Conservation (phyloP, 2,888 invertebrate genomes). For the Scrobipalpa costella region DNA sequence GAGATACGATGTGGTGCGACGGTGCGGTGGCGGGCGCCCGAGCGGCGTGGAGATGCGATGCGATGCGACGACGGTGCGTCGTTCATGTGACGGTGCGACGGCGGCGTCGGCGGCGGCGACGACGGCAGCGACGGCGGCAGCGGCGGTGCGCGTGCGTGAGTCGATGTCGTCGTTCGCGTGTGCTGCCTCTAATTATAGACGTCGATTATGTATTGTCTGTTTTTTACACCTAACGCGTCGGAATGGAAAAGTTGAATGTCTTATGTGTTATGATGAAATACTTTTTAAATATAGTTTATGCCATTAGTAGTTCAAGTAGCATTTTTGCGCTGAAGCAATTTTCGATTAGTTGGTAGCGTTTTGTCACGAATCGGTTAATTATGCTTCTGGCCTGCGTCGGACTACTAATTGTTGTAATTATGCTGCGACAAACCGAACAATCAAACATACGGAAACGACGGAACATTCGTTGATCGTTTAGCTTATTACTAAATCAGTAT, state of each 20-base stretch:
- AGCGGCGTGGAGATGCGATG: too few species aligned
- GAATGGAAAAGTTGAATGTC: slow-evolving; percentile 72
- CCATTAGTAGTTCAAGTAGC: slow-evolving; percentile 39
- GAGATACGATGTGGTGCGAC: too few species aligned
- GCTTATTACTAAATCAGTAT: too few species aligned
- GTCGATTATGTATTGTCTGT: slow-evolving; percentile 64
- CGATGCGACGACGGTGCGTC: too few species aligned
- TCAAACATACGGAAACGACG: slow-evolving; percentile 5
- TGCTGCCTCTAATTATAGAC: slow-evolving; percentile 55
- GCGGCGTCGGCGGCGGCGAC: too few species aligned
- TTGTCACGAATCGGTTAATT: slow-evolving; percentile 26
- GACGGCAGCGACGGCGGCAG: too few species aligned
- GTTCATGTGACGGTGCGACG: too few species aligned
- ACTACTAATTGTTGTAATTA: slow-evolving; percentile 18
- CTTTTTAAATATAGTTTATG: slow-evolving; percentile 47
- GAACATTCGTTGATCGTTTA: too few species aligned
- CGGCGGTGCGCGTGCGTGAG: slow-evolving; percentile 34
- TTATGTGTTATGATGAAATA: slow-evolving; percentile 60
- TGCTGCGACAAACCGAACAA: slow-evolving; percentile 6
- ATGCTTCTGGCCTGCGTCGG: slow-evolving; percentile 6
- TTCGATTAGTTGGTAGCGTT: slow-evolving; percentile 22
- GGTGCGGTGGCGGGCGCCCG: too few species aligned
- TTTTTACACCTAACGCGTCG: slow-evolving; percentile 63
- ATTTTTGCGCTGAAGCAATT: slow-evolving; percentile 28
- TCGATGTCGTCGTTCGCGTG: slow-evolving; percentile 52